phyloP scores from a whole-genome alignment of 2,797 vertebrate genomes.

The Sebastes umbrosus region DNA sequence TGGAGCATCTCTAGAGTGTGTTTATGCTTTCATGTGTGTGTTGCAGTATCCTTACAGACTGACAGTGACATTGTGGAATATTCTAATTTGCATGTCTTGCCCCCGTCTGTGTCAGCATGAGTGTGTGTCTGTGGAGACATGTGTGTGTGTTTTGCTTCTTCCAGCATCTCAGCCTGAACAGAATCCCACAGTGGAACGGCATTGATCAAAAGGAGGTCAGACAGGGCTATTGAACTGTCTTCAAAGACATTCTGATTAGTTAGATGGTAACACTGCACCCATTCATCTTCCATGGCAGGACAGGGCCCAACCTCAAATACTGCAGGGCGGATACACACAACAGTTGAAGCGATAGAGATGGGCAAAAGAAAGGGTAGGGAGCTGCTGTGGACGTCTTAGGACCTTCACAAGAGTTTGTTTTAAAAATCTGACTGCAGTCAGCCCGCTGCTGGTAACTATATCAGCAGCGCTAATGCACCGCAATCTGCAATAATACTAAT shows the following conservation, averaged over 20 bases:
- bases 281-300: constrained; percentile 74
- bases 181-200: constrained; percentile 67
- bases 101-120: constrained; percentile 7
- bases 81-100: constrained; percentile 19
- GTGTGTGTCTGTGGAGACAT: not conserved
- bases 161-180: constrained; percentile 45
- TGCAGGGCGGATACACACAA: constrained; percentile 40
- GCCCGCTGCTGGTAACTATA: not conserved
- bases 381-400: not conserved
- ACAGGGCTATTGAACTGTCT: constrained; percentile 74
- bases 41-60: constrained; percentile 11
- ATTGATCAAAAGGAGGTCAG: constrained; percentile 78
- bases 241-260: constrained; percentile 77
- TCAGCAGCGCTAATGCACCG: constrained; percentile 4
- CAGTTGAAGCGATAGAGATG: constrained; percentile 40
- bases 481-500: constrained; percentile 21
- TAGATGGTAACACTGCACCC: constrained; percentile 66
- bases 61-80: constrained; percentile 23
- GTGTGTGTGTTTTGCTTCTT: constrained; percentile 14
- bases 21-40: constrained; percentile 19
- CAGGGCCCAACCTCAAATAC: constrained; percentile 45
- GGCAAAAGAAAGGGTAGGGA: constrained; percentile 14
- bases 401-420: not conserved
- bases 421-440: not conserved
- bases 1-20: not conserved